Base-by-base conservation (phyloP, 2,888 invertebrate species). In the Yponomeuta malinellus region DNA sequence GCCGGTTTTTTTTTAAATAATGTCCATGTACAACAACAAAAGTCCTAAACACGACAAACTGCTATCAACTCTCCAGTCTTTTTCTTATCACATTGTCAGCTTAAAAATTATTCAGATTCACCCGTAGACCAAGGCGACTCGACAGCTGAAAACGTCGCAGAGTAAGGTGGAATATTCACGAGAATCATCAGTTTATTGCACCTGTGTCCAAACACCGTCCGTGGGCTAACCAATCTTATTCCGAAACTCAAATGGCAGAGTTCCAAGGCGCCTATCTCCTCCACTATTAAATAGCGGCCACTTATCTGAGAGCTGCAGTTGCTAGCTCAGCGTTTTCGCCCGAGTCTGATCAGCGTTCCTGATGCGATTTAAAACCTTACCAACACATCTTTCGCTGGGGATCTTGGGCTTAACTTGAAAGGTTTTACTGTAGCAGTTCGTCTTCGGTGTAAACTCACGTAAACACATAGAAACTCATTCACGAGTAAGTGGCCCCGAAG, bases 261-360 rank as follows among this genome's bases (percentile, higher is more conserved):
- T 48, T 72, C 73, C 72, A 72, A 72, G 68, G 63, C 48, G 12
- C 52, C 79, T 75, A 79, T 78, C 77, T 79, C 78, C 79, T 31
- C 74, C 77, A 81, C 84, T 86, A 86, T 87, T 85, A 85, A 90
- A 83, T 87, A 90, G 81, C 82, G 81, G 74, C 43, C 86, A 85
- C 84, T 87, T 88, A 86, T 88, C 86, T 86, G 81, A 82, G 78
- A 33, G 67, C 33, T 67, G 29, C 37, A 31, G 37, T 37, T 37
- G 67, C 31, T 37, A 31, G 37, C 67, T 67, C 67, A 67, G 67
- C 67, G 31, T 67, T 33, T 67, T 67, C 29, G 29, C 66, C 12
- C 66, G 33, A 37, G 29, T 59, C 52, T 15, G 52, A 37, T 67
- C 67, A 67, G 67, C 67, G 67, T 31, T 31, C 29, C 64, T 64